Base-by-base conservation (phyloP, 2,888 invertebrate genomes). In the Pristionchus arcanus region DNA sequence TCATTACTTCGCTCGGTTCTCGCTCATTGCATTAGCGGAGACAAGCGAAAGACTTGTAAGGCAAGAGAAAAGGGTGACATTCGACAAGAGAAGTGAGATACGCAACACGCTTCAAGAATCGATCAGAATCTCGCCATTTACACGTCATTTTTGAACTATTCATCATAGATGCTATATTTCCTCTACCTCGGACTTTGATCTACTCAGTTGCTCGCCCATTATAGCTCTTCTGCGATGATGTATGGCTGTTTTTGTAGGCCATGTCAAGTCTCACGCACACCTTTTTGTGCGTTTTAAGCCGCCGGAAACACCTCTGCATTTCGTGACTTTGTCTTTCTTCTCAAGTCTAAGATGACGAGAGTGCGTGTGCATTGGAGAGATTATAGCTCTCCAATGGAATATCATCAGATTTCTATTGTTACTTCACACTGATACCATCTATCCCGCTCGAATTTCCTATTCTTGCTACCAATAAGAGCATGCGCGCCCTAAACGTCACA, bases 21-120 rank as follows among this genome's bases (percentile, higher is more conserved):
- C 55, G 16, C 81, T 81, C 81, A 81, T 81, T 81, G 81, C 7
- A 81, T 81, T 81, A 81, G 81, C 81, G 81, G 74, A 81, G 53
- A 81, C 49, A 81, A 53, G 53, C 53, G 49, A 81, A n/a, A 28
- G 49, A 11, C 25, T 42, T 42, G 77, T 31, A 42, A 53, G 19
- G 28, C 7, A 53, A 53, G 49, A 81, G 49, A 7, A 53, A 53
- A 49, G 49, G 0, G 81, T 53, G 42, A 71, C 15, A 19, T 19
- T 1, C 74, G 42, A 42, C 2, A 77, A 77, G 25, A 31, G 71
- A 71, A 31, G 71, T 34, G 34, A 34, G 71, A 71, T 16, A 49
- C 42, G 42, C 42, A 42, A 42, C 42, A 68, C 68, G 19, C 28
- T 71, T 71, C 59, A 25, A 25, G 59, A 21, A 59, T 59, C 25